Percentiles rank a stretch among this genome's conserved stretches.
These are phyloP conservation scores for Machimus atricapillus DNA, from an alignment of 2,888 invertebrate species.

Conservation along the genomic window DNA sequence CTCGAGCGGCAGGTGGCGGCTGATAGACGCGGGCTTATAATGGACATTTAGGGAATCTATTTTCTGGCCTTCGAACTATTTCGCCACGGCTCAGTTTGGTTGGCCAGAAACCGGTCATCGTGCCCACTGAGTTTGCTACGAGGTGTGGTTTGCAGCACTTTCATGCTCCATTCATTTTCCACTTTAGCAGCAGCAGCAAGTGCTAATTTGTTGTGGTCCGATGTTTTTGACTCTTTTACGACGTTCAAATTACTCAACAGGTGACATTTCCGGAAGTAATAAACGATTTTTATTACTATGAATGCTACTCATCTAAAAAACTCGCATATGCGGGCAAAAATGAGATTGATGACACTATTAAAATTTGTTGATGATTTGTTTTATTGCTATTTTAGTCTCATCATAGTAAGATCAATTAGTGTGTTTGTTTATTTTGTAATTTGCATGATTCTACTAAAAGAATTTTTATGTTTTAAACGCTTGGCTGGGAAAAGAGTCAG, in stretches of 20 bases:
- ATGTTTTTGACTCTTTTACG: neutral
- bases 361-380: too few species aligned
- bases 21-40: conserved; percentile 6
- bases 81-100: neutral
- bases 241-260: neutral
- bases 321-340: too few species aligned
- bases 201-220: neutral
- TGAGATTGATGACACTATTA: too few species aligned
- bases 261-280: neutral
- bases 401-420: too few species aligned
- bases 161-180: neutral
- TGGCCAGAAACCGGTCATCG: neutral
- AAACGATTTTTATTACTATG: neutral
- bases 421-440: too few species aligned
- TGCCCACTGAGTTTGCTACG: neutral
- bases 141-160: neutral
- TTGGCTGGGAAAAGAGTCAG: too few species aligned
- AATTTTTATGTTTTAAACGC: too few species aligned
- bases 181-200: neutral
- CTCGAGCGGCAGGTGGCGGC: conserved; percentile 35
- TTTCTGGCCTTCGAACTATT: neutral
- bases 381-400: too few species aligned
- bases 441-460: too few species aligned
- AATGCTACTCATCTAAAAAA: neutral
- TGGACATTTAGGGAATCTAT: conserved; percentile 2